Conservation (phyloP, 2,113 vertebrate species). For the Danio rerio region DNA sequence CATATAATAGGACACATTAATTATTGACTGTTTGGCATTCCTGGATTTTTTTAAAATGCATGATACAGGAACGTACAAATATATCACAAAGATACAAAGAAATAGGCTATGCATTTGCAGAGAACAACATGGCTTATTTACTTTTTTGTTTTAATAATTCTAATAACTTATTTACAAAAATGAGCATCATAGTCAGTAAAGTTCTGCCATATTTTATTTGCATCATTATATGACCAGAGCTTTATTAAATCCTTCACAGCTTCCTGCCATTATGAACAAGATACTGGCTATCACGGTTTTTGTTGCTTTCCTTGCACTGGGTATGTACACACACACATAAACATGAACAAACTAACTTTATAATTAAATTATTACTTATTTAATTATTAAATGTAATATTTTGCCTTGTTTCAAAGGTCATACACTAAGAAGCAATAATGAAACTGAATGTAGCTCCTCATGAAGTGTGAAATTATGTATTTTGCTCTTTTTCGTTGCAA, state of each 20-base stretch:
- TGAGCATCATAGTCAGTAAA: not conserved
- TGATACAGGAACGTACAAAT: too few species aligned
- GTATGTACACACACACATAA: constrained; percentile 63
- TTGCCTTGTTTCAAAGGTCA: too few species aligned
- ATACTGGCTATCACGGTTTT: constrained; percentile 71
- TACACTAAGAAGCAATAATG: too few species aligned
- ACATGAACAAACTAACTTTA: not conserved
- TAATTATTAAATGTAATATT: too few species aligned
- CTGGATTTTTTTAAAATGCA: not conserved
- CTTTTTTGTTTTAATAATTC: too few species aligned
- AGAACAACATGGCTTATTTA: not conserved
- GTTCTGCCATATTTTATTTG: not conserved
- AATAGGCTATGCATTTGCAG: not conserved
- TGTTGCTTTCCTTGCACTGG: constrained; percentile 68
- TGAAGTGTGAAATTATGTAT: too few species aligned
- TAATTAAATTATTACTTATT: too few species aligned
- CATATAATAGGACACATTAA: not conserved
- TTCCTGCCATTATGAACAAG: constrained; percentile 70
- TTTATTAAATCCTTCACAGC: constrained; percentile 52
- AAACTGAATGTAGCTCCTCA: too few species aligned
- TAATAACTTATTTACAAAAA: too few species aligned
- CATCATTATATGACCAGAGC: not conserved
- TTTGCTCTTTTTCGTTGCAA: too few species aligned
- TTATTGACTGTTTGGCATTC: not conserved
- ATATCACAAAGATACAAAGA: too few species aligned